Evolutionary conservation across 2,888 invertebrate species (phyloP).

Genomic region (Pseudococcus jackbeardsleyi): DNA sequence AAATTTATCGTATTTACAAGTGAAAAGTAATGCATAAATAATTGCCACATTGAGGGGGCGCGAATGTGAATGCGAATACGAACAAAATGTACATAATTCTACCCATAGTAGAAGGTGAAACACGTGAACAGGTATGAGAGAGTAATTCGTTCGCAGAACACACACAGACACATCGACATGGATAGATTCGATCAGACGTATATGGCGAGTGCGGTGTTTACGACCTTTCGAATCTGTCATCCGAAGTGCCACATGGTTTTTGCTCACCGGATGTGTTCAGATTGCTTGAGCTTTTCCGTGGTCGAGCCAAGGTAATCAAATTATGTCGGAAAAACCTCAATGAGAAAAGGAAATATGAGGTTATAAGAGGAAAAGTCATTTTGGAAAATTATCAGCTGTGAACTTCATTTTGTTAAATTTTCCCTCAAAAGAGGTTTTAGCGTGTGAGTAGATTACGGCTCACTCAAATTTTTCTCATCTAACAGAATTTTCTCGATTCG

Average conservation of each 20-base stretch:
- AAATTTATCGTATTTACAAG: constrained; percentile 24
- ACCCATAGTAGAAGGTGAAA: not conserved
- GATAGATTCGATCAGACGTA: not conserved
- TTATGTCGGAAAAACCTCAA: not conserved
- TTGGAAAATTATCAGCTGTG: not conserved
- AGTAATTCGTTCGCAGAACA: not conserved
- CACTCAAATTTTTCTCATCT: too few species aligned
- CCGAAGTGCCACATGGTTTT: not conserved
- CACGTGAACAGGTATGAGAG: not conserved
- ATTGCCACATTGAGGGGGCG: constrained; percentile 1
- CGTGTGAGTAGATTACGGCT: not conserved
- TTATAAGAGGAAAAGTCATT: not conserved
- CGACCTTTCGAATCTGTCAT: constrained; percentile 12
- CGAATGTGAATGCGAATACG: not conserved
- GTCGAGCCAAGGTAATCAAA: not conserved
- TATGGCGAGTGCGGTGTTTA: not conserved
- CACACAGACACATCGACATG: not conserved
- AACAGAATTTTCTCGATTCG: too few species aligned
- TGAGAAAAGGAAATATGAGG: not conserved
- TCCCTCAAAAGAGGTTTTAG: not conserved
- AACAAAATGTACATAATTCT: not conserved
- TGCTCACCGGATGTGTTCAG: not conserved
- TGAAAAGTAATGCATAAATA: constrained; percentile 45
- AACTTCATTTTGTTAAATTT: not conserved
- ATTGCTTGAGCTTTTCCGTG: not conserved